Evolutionary conservation across 2,113 vertebrate species (phyloP), one percentile per base, ranked within the genome.

Genomic region (Lates calcarifer): DNA sequence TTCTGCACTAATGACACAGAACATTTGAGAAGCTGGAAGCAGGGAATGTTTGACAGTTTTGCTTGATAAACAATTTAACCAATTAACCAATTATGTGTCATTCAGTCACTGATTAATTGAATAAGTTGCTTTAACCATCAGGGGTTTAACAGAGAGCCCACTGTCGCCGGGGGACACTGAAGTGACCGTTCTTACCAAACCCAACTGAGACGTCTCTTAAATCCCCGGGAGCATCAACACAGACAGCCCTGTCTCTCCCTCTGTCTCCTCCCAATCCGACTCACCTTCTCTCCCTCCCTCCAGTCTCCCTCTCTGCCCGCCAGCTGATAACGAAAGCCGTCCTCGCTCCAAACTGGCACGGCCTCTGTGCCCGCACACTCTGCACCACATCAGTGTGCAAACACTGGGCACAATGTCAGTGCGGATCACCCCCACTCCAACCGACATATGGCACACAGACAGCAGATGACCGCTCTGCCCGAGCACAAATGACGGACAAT

Each of bases 391-490:
- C 80, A 56, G 57, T 60, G 88, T 57, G 68, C 75, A 85, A 89
- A 83, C 78, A 75, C 82, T 11, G 84, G 88, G 84, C 82, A 62
- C 35, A 14, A 10, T 55, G 82, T 89, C 83, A 81, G 86, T 35
- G 45, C 77, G 76, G 70, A 62, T 31, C 77, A 35, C 79, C 76
- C 75, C 65, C 37, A 28, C 81, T 41, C 74, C 43, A 14, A 43
- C 65, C 51, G 37, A 64, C 80, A 89, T 74, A 81, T 78, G 73
- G 77, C 80, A 83, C 73, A 67, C 1, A 64, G 64, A 80, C 75
- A 45, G 74, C 64, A 74, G 60, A 84, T 24, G 47, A 70, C 35
- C 12, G 39, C 35, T 80, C 37, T 26, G 20, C 55, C 57, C 65
- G n/a, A 31, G 64, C 62, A 37, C 35, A 53, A 53, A 79, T 12